A percentile compares a stretch with the other conserved stretches of the same genome.
phyloP scores from a whole-genome alignment of 2,113 vertebrate species.

The Ctenomys sociabilis region DNA sequence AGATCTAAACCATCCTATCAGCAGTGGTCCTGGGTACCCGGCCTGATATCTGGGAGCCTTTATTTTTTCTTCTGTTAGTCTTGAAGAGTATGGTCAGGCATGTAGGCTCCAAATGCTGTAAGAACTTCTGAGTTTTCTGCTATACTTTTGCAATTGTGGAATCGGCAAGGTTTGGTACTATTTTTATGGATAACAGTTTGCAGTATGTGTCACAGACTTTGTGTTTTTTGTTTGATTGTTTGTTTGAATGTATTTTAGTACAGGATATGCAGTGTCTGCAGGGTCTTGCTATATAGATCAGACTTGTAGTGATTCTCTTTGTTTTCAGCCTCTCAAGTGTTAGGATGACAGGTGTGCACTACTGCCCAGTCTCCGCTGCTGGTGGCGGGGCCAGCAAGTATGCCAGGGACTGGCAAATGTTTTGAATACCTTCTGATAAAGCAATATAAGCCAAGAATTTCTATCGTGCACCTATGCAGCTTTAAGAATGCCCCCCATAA shows the following conservation, averaged over 20 bases:
- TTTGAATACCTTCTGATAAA: background rate
- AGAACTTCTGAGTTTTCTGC: background rate
- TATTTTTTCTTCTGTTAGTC: background rate
- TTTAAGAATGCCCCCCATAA: background rate
- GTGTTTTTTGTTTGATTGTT: no score
- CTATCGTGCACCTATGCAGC: background rate
- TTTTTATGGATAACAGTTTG: background rate
- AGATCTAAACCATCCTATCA: background rate
- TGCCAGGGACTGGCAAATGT: no score
- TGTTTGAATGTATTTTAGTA: no score
- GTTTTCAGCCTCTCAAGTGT: no score
- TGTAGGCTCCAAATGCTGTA: background rate
- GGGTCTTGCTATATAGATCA: no score
- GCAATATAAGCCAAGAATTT: background rate
- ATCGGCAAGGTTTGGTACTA: accelerated
- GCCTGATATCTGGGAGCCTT: background rate
- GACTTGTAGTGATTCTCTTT: no score
- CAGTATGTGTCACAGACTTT: background rate
- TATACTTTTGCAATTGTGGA: background rate
- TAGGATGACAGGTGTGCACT: no score
- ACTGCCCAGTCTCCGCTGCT: no score
- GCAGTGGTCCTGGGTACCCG: no score
- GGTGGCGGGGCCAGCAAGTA: no score
- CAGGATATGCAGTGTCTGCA: no score
- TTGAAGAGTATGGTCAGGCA: background rate